Base-by-base conservation (phyloP, 2,113 vertebrate genomes). In the Dasyprocta punctata region DNA sequence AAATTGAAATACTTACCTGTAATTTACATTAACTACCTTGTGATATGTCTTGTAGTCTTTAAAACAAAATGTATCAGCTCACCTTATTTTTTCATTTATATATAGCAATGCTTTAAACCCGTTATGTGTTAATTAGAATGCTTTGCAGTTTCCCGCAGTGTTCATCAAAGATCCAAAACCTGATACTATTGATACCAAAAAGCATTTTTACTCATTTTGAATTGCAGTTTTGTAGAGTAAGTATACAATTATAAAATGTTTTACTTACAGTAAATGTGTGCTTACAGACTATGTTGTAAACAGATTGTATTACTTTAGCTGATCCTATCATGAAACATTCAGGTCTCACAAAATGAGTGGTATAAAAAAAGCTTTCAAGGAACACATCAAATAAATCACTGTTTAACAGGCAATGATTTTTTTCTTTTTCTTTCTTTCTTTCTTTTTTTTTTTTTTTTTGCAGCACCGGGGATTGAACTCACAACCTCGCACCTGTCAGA, bases 371-470 rank as follows among this genome's bases (percentile, higher is more conserved):
- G 41, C 22, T 73, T 95, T 90, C 33, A 63, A 73, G 73, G 41
- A 95, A 83, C 7, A 86, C 30, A 92, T 36, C 30, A 54, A 71
- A 58, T 89, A 80, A 89, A 73, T 93, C 87, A 81, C 71, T 93
- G 6, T 88, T 90, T 91, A 82, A 90, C 65, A 89, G 58, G 71
- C n/a, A 94, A 0, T 78, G 38, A 86, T 96, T 95, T 97, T n/a
- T n/a, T n/a, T n/a, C n/a, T n/a, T n/a, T n/a, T n/a, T n/a, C n/a
- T n/a, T n/a, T n/a, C n/a, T n/a, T n/a, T n/a, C n/a, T n/a, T n/a
- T n/a, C n/a, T n/a, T n/a, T n/a, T n/a, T n/a, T n/a, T n/a, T n/a
- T n/a, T n/a, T n/a, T n/a, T n/a, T n/a, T n/a, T n/a, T n/a, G n/a
- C n/a, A n/a, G n/a, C n/a, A n/a, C n/a, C n/a, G n/a, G n/a, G n/a